A percentile compares a stretch with the other conserved stretches of the same genome.
phyloP scores from a whole-genome alignment of 2,797 vertebrate genomes.

The Spinus olivaceus region DNA sequence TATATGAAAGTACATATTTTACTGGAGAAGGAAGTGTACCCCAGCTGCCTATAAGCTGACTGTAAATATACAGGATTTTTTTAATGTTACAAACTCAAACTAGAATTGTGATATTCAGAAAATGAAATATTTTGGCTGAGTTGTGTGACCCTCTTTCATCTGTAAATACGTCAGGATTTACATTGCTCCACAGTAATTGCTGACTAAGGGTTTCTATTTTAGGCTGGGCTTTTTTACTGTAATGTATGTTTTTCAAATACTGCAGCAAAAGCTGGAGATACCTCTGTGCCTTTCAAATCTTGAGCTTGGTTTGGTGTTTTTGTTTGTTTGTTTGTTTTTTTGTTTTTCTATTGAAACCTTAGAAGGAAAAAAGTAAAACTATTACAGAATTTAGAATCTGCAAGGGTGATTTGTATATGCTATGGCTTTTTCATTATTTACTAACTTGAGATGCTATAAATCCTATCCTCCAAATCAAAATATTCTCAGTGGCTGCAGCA shows the following conservation, averaged over 20 bases:
- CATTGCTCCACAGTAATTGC: constrained; percentile 1
- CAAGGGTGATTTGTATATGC: constrained; percentile 6
- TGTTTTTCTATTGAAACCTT: not conserved
- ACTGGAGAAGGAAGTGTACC: not conserved
- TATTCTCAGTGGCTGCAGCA: constrained; percentile 13
- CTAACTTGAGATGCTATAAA: not conserved
- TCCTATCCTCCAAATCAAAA: constrained; percentile 21
- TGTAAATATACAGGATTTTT: not conserved
- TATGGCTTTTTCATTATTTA: constrained; percentile 25
- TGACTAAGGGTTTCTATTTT: constrained; percentile 51
- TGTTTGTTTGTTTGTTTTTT: not conserved
- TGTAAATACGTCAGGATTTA: constrained; percentile 30
- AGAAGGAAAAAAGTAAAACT: not conserved
- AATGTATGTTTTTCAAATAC: not conserved
- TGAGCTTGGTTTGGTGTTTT: not conserved
- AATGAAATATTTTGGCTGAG: constrained; percentile 7
- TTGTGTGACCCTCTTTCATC: constrained; percentile 12
- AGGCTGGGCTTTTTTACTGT: not conserved
- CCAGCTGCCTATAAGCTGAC: constrained; percentile 27
- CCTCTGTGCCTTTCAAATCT: not conserved
- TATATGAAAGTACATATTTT: constrained; percentile 39
- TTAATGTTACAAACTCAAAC: not conserved
- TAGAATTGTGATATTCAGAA: constrained; percentile 17
- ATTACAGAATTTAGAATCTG: not conserved
- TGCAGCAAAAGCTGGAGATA: not conserved